Evolutionary conservation across 2,888 invertebrate genomes (phyloP), one percentile per base, ranked within the genome.

Genomic region (Pristionchus mayeri): DNA sequence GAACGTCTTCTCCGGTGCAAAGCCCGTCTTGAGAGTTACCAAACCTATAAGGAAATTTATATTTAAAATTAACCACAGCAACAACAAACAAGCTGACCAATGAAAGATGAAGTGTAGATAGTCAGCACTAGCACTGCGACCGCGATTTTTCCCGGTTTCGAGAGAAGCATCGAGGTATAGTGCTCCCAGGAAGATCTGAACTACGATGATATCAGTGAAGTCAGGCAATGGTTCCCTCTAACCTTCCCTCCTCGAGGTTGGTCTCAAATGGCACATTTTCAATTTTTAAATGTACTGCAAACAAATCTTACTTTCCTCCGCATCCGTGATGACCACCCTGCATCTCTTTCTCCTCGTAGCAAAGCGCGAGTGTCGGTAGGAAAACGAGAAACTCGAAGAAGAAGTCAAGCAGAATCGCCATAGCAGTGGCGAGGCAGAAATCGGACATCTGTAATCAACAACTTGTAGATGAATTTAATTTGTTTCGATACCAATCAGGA

Each of bases 1-100:
- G 83, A 91, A 91, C 0, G 91, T 91, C 85, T 90, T 92, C 63
- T 90, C 88, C 0, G 91, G 91, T 21, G 90, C 90, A 84, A 91
- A 91, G 18, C 88, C 88, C 2, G 90, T 85, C 18, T 90, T 87
- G 85, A 91, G 87, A 44, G 37, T 63, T 21, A 60, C 13, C 27
- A 82, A 34, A 16, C 81, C 81, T 82, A 48, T 2, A 82, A 27
- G 27, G 6, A 54, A 16, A 16, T 54, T 54, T 18, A 54, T 30
- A 30, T 30, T 7, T 30, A 3, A 63, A 4, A 6, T 27, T 60
- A 6, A 11, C 9, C 9, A 57, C n/a, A 3, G 57, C 3, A 57
- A 13, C 30, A 60, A 63, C 18, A 2, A 54, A 54, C 21, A 0
- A 24, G 11, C 80, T 80, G 6, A 82, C 81, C 81, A 30, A 82